These are phyloP conservation scores for Rhamphomyia laevipes DNA, from an alignment of 2,888 invertebrate species.

Conservation along the genomic window DNA sequence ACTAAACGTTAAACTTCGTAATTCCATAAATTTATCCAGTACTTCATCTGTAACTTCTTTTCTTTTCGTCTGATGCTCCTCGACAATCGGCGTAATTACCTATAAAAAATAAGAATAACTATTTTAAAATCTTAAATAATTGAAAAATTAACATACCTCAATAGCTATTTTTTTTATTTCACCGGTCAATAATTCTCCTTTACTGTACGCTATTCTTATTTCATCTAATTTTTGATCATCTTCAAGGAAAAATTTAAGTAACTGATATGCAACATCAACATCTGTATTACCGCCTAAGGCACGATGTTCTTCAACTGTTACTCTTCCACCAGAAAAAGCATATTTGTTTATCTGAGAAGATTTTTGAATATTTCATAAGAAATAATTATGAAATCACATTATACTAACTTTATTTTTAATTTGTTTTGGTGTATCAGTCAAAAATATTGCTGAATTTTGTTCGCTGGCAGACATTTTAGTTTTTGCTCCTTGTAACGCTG, in stretches of 20 bases:
- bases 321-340: slow-evolving; percentile 94
- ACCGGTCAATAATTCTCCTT: slow-evolving; percentile 82
- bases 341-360: slow-evolving; percentile 70
- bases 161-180: slow-evolving; percentile 89
- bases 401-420: slow-evolving; percentile 78
- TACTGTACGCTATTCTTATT: slow-evolving; percentile 40
- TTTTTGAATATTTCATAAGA: neutral
- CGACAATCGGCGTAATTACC: slow-evolving; percentile 63
- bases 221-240: slow-evolving; percentile 77
- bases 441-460: slow-evolving; percentile 80
- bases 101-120: slow-evolving; percentile 10
- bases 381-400: slow-evolving; percentile 1
- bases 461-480: slow-evolving; percentile 99
- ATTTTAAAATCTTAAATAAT: no score
- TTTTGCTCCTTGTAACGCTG: slow-evolving; percentile 90
- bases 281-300: slow-evolving; percentile 88
- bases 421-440: slow-evolving; percentile 92
- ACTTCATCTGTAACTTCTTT: slow-evolving; percentile 74
- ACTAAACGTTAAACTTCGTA: slow-evolving; percentile 50
- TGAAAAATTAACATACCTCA: slow-evolving; percentile 37
- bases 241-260: slow-evolving; percentile 88
- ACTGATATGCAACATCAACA: slow-evolving; percentile 91
- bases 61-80: slow-evolving; percentile 69
- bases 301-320: slow-evolving; percentile 87
- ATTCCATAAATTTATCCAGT: slow-evolving; percentile 71